These are phyloP conservation scores for Lichenostomus cassidix DNA, from an alignment of 2,113 vertebrate genomes.

Conservation along the genomic window DNA sequence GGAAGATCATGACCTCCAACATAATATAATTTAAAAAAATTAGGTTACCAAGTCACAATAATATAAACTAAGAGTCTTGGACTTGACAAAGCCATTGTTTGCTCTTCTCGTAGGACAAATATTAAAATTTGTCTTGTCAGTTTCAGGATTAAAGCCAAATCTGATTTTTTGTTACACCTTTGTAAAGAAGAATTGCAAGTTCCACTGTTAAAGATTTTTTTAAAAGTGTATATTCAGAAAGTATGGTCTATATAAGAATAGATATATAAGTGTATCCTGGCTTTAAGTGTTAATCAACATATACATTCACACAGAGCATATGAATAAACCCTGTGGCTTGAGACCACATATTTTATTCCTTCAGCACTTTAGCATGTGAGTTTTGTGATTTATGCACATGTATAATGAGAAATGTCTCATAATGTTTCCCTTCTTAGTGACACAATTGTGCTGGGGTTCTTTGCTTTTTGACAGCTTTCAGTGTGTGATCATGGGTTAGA, in stretches of 20 bases:
- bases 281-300: neutral
- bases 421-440: neutral
- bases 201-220: neutral
- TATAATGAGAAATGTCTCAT: neutral
- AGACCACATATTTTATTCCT: neutral
- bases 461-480: neutral
- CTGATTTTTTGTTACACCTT: neutral
- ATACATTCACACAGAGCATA: neutral
- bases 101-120: neutral
- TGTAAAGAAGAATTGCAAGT: neutral
- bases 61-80: neutral
- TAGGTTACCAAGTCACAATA: neutral
- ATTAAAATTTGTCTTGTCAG: neutral
- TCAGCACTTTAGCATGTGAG: neutral
- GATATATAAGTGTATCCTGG: neutral
- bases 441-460: neutral
- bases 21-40: neutral
- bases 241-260: neutral
- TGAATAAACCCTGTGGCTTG: neutral
- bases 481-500: neutral
- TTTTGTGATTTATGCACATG: neutral
- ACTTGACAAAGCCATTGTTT: neutral
- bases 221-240: neutral
- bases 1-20: neutral
- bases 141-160: neutral